Percentiles rank a stretch among this genome's conserved stretches.
These are phyloP conservation scores for Origma solitaria DNA, from an alignment of 2,113 vertebrate species.

Conservation along the genomic window DNA sequence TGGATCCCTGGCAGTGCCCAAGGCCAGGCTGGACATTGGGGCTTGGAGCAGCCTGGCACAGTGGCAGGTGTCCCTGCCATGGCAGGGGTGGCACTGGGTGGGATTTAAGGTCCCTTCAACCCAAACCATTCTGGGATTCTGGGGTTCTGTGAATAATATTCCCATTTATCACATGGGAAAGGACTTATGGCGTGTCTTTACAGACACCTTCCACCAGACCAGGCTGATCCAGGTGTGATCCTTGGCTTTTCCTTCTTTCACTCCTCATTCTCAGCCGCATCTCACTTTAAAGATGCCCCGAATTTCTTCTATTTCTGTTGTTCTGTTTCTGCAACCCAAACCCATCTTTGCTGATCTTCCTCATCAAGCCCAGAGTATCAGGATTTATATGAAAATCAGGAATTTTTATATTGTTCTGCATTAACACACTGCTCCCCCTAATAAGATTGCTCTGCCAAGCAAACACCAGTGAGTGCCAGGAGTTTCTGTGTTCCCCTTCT, in stretches of 20 bases:
- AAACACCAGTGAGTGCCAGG: not conserved
- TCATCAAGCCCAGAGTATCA: not conserved
- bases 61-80: not conserved
- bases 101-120: not conserved
- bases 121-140: not conserved
- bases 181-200: not conserved
- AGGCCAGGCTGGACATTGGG: not conserved
- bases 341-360: not conserved
- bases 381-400: not conserved
- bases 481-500: not conserved
- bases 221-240: not conserved
- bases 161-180: not conserved
- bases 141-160: not conserved
- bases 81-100: not conserved
- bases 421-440: not conserved
- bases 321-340: not conserved
- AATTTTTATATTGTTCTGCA: not conserved
- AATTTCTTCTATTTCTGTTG: not conserved
- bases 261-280: not conserved
- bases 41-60: not conserved
- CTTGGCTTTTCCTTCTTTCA: not conserved
- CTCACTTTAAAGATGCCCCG: not conserved
- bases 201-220: not conserved
- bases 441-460: not conserved
- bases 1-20: not conserved